phyloP scores from a whole-genome alignment of 2,888 invertebrate species.

The Ophioninae sp. region DNA sequence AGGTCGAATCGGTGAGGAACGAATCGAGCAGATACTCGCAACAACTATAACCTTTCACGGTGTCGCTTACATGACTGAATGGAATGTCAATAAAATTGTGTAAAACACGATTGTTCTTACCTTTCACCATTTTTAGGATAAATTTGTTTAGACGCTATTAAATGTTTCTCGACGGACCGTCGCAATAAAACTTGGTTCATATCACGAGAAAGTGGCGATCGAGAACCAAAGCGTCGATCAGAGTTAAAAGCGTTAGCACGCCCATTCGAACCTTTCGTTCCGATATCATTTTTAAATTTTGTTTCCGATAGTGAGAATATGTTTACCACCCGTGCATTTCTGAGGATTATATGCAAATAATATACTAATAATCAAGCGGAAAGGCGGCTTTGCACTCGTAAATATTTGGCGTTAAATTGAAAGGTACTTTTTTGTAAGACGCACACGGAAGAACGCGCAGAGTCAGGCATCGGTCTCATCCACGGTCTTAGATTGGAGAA shows the following conservation, averaged over 20 bases:
- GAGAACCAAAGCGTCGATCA: constrained; percentile 45
- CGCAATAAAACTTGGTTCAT: constrained; percentile 29
- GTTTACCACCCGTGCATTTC: background rate
- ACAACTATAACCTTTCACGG: constrained; percentile 51
- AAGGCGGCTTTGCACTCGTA: background rate
- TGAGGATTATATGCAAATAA: background rate
- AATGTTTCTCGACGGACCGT: constrained; percentile 4
- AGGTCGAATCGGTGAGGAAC: too few species aligned
- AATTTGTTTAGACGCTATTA: background rate
- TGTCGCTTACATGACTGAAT: constrained; percentile 15
- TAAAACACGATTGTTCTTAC: constrained; percentile 29
- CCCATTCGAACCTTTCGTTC: constrained; percentile 53
- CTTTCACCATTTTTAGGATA: constrained; percentile 55
- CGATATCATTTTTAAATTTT: constrained; percentile 27
- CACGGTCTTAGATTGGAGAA: background rate
- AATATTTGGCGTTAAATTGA: constrained; percentile 30
- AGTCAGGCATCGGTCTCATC: constrained; percentile 16
- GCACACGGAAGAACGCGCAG: constrained; percentile 51
- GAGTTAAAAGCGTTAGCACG: constrained; percentile 57
- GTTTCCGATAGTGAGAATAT: constrained; percentile 8
- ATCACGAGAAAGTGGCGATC: constrained; percentile 45
- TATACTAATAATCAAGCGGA: background rate
- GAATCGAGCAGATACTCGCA: background rate
- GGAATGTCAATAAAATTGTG: constrained; percentile 22
- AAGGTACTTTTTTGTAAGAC: constrained; percentile 23